These are phyloP conservation scores for Octopus bimaculoides DNA, from an alignment of 1,140 invertebrate species.

Conservation along the genomic window DNA sequence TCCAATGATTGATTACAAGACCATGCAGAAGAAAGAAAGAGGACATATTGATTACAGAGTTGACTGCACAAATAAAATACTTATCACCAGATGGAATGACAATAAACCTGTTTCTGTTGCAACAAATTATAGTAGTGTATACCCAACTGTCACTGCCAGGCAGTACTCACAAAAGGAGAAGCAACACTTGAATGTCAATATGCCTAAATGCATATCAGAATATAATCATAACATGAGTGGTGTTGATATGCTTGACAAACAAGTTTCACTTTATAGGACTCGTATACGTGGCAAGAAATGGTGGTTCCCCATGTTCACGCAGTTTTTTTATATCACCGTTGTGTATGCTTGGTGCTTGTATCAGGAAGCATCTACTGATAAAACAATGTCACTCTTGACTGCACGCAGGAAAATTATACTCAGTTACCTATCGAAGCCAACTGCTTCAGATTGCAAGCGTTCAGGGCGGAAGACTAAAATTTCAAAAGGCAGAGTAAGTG, in stretches of 20 bases:
- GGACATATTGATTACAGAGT: neutral
- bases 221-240: conserved; percentile 42
- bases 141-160: neutral
- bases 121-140: neutral
- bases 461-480: neutral
- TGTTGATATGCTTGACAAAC: conserved; percentile 45
- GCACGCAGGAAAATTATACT: neutral
- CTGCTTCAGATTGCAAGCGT: neutral
- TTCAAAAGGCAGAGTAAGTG: neutral
- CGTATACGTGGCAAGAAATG: conserved; percentile 47
- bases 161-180: neutral
- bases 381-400: neutral
- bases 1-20: neutral
- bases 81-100: neutral
- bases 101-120: neutral
- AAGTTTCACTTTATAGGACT: conserved; percentile 39
- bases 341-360: neutral
- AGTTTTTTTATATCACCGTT: conserved; percentile 1
- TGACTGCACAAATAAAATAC: neutral
- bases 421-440: neutral
- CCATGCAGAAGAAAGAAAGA: neutral
- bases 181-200: neutral
- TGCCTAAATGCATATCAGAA: neutral
- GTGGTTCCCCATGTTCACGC: conserved; percentile 41
- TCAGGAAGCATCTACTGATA: neutral